A percentile compares a stretch with the other conserved stretches of the same genome.
Evolutionary conservation across 2,113 vertebrate species (phyloP).

Genomic region (Salminus brasiliensis): DNA sequence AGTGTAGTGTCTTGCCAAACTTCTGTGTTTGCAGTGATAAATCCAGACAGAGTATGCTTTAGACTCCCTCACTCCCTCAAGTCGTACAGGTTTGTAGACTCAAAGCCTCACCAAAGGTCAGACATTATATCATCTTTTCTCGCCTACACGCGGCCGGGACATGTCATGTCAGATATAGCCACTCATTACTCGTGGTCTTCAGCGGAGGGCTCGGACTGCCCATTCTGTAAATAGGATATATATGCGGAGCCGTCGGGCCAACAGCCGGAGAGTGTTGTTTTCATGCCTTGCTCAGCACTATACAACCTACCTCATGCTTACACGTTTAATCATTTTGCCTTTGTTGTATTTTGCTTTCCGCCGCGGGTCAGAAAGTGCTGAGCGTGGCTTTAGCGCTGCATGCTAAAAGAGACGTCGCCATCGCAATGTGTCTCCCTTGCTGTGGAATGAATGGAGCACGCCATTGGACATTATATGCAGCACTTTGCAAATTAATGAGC

Average conservation of each 20-base stretch:
- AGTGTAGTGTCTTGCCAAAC: conserved; percentile 26
- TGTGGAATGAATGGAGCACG: conserved; percentile 26
- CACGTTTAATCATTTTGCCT: conserved; percentile 29
- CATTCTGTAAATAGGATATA: background rate
- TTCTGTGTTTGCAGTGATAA: conserved; percentile 31
- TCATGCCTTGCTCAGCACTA: conserved; percentile 11
- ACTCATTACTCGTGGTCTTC: conserved; percentile 56
- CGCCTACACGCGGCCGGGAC: conserved; percentile 1
- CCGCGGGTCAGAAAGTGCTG: conserved; percentile 30
- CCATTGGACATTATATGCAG: conserved; percentile 39
- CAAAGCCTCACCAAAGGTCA: conserved; percentile 55
- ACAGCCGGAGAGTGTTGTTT: background rate
- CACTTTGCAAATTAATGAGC: conserved; percentile 48
- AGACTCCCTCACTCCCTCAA: background rate
- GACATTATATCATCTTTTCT: conserved; percentile 49
- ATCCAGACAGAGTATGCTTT: conserved; percentile 46
- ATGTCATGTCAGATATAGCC: conserved; percentile 50
- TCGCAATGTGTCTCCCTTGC: conserved; percentile 16
- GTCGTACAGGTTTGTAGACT: conserved; percentile 49
- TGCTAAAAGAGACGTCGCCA: conserved; percentile 6
- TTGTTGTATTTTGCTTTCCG: conserved; percentile 23
- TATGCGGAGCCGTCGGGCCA: background rate
- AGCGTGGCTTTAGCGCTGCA: conserved; percentile 11
- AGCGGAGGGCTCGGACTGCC: background rate
- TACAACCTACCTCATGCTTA: background rate